Percentiles rank a stretch among this genome's conserved stretches.
phyloP scores from a whole-genome alignment of 2,797 vertebrate species.

The Psittacula echo region DNA sequence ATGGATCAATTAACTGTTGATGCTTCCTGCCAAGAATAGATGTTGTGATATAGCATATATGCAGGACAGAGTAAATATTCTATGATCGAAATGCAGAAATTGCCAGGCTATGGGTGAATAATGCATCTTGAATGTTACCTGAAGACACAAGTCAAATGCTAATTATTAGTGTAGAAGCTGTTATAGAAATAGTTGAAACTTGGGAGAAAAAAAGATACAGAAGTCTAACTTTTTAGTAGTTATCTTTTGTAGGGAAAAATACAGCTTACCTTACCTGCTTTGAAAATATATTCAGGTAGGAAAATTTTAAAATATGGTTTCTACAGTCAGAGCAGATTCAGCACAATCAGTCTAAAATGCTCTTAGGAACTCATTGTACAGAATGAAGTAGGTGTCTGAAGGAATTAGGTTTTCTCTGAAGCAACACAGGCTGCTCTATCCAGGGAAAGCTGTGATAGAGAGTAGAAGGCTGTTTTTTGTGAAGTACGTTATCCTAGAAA shows the following conservation, averaged over 20 bases:
- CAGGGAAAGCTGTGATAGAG: neutral
- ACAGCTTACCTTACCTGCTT: neutral
- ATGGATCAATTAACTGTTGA: slow-evolving; percentile 67
- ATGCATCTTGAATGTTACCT: slow-evolving; percentile 53
- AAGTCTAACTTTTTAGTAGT: neutral
- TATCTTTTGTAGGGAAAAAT: neutral
- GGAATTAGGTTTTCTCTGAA: neutral
- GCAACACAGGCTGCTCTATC: neutral
- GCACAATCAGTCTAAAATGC: neutral
- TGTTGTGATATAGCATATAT: slow-evolving; percentile 11
- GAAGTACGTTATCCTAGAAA: neutral
- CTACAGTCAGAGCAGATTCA: neutral
- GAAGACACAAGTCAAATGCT: slow-evolving; percentile 45
- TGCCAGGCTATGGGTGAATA: slow-evolving; percentile 50
- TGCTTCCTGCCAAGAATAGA: slow-evolving; percentile 70
- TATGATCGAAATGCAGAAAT: slow-evolving; percentile 41
- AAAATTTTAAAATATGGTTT: neutral
- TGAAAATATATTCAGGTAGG: neutral
- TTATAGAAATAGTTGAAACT: neutral
- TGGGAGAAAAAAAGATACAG: neutral
- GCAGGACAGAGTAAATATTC: slow-evolving; percentile 48
- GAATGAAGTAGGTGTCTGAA: neutral
- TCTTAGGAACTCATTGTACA: neutral
- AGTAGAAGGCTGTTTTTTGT: neutral
- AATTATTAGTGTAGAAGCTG: slow-evolving; percentile 37